phyloP scores from a whole-genome alignment of 2,888 invertebrate genomes.

The Bellardia pandia region DNA sequence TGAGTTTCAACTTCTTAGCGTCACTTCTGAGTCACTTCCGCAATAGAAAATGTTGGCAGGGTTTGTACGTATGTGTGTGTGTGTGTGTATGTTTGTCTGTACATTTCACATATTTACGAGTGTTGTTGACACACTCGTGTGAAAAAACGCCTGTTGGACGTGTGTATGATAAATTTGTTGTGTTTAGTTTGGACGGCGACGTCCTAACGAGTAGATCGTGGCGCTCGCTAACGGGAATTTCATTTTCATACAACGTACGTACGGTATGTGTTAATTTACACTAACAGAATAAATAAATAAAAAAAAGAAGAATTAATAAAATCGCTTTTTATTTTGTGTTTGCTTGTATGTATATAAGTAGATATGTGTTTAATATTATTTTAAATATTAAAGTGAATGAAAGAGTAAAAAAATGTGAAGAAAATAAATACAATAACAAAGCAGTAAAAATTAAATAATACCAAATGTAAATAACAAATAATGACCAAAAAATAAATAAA shows the following conservation, averaged over 20 bases:
- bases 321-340: not conserved
- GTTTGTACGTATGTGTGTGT: not conserved
- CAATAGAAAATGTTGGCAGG: no score
- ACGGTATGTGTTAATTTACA: slow-evolving; percentile 4
- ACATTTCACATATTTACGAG: slow-evolving; percentile 41
- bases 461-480: slow-evolving; percentile 22
- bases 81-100: not conserved
- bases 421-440: slow-evolving; percentile 72
- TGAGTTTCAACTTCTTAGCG: no score
- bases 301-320: slow-evolving; percentile 15
- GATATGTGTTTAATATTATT: not conserved
- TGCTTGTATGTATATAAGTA: not conserved
- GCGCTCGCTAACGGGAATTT: slow-evolving; percentile 30
- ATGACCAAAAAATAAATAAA: slow-evolving; percentile 42
- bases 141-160: slow-evolving; percentile 73
- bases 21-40: no score
- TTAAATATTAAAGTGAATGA: slow-evolving; percentile 40
- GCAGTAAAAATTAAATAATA: slow-evolving; percentile 35
- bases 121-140: slow-evolving; percentile 24
- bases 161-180: slow-evolving; percentile 46
- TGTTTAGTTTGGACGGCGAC: slow-evolving; percentile 76
- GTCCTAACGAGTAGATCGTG: slow-evolving; percentile 76
- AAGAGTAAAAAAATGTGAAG: slow-evolving; percentile 9
- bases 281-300: slow-evolving; percentile 48
- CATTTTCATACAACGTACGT: not conserved